Evolutionary conservation across 2,113 vertebrate genomes (phyloP), one percentile per base, ranked within the genome.

Genomic region (Barnardius zonarius): DNA sequence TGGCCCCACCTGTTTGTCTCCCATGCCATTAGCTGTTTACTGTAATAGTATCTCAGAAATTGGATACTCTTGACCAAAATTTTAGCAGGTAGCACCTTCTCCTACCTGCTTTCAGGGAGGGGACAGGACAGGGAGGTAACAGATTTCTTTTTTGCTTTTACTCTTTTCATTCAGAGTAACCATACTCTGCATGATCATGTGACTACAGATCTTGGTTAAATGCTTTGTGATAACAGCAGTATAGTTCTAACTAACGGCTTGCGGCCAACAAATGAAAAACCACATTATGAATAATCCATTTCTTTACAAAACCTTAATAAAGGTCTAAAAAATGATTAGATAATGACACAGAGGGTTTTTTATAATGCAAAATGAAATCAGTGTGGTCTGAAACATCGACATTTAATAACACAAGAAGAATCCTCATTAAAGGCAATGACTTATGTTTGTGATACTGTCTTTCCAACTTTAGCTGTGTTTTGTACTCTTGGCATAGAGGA

Each of bases 401-500:
- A 13, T 92, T 95, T 95, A 97, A 95, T 96, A 97, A 95, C 79
- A 93, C n/a, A 66, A 59, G 83, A 94, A 91, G 25, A 87, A 97
- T 92, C 54, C 18, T 51, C 90, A 43, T 96, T 95, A 96, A 91
- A 97, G 62, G 67, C 55, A 95, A 95, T 43, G 48, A 72, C 22
- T 52, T 95, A 41, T 59, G 54, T 93, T 70, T 72, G 55, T 68
- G 75, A 87, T 92, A 88, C 91, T 87, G 69, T 93, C 46, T 92
- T 97, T 97, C 76, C 62, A 68, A n/a, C 63, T 97, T 95, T 91
- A 68, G 41, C 55, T 95, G 70, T 84, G 93, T 94, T 97, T 97
- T 96, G 22, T 90, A 57, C 39, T 86, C 28, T 96, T 97, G 86
- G 68, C 54, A 83, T 87, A 96, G 96, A 91, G 54, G 51, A 88